A percentile compares a stretch with the other conserved stretches of the same genome.
Conservation (phyloP, 2,888 invertebrate genomes). For the Apomyelois bistriatella region DNA sequence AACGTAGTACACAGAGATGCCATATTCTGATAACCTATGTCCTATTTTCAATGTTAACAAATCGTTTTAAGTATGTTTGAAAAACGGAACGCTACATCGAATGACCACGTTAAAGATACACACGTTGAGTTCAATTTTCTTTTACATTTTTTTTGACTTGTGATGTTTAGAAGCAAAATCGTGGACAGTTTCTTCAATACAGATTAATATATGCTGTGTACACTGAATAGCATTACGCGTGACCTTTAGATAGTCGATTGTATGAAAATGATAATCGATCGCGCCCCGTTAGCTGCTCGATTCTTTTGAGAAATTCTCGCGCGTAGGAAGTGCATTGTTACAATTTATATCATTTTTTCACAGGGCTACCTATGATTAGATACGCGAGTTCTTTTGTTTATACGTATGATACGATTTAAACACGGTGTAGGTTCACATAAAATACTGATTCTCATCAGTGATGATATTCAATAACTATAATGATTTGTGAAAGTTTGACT, state of each 20-base stretch:
- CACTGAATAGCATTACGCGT: slow-evolving; percentile 72
- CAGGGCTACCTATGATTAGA: slow-evolving; percentile 8
- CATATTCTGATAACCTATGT: slow-evolving; percentile 47
- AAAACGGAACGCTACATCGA: slow-evolving; percentile 22
- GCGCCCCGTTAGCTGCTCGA: slow-evolving; percentile 55
- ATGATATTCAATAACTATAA: neutral
- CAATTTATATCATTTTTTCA: slow-evolving; percentile 13
- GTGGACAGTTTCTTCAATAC: slow-evolving; percentile 61
- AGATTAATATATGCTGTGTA: slow-evolving; percentile 51
- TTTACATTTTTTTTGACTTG: slow-evolving; percentile 18
- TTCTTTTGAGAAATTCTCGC: slow-evolving; percentile 55
- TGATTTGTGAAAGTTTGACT: neutral
- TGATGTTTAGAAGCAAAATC: slow-evolving; percentile 31
- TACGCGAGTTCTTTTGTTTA: slow-evolving; percentile 6
- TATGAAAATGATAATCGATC: slow-evolving; percentile 76
- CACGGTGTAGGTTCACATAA: neutral
- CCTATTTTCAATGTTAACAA: slow-evolving; percentile 51
- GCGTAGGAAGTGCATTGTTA: slow-evolving; percentile 27
- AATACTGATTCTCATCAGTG: neutral
- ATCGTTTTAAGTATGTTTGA: slow-evolving; percentile 54
- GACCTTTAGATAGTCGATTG: slow-evolving; percentile 73
- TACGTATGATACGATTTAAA: neutral
- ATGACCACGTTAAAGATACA: slow-evolving; percentile 27
- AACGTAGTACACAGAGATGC: slow-evolving; percentile 41
- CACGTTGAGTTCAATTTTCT: slow-evolving; percentile 29